phyloP scores from a whole-genome alignment of 2,113 vertebrate species.

The Nothocercus nigrocapillus region DNA sequence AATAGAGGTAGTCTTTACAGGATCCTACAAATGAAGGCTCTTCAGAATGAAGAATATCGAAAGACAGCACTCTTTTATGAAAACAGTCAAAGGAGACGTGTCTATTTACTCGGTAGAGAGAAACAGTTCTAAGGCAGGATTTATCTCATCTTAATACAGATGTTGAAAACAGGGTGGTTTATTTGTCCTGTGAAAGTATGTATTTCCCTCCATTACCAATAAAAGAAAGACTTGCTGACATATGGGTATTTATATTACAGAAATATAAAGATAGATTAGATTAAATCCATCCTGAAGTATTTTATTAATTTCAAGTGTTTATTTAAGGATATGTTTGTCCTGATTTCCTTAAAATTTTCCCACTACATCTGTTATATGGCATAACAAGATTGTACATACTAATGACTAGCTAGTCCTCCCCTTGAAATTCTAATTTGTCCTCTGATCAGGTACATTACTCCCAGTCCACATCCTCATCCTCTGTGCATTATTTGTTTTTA shows the following conservation, averaged over 20 bases:
- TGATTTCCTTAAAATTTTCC: not conserved
- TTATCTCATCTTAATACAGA: not conserved
- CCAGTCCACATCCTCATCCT: not conserved
- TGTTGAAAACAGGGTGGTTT: not conserved
- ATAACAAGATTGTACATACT: not conserved
- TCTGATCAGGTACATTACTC: not conserved
- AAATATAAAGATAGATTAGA: not conserved
- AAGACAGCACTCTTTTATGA: not conserved
- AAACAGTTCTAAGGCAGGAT: constrained; percentile 12
- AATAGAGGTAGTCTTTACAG: not conserved
- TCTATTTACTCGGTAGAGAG: not conserved
- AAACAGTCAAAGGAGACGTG: not conserved
- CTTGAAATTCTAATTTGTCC: not conserved
- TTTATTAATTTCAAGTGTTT: not conserved
- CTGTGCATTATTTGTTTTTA: not conserved
- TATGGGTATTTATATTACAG: not conserved
- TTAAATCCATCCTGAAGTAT: not conserved
- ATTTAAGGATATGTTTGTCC: not conserved
- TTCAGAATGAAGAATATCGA: not conserved
- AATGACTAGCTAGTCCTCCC: not conserved
- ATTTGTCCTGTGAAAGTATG: not conserved
- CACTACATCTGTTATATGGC: not conserved
- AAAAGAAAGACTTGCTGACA: not conserved
- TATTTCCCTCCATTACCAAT: not conserved
- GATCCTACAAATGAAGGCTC: not conserved